Evolutionary conservation across 2,888 invertebrate genomes (phyloP).

Genomic region (Mythimna loreyi): DNA sequence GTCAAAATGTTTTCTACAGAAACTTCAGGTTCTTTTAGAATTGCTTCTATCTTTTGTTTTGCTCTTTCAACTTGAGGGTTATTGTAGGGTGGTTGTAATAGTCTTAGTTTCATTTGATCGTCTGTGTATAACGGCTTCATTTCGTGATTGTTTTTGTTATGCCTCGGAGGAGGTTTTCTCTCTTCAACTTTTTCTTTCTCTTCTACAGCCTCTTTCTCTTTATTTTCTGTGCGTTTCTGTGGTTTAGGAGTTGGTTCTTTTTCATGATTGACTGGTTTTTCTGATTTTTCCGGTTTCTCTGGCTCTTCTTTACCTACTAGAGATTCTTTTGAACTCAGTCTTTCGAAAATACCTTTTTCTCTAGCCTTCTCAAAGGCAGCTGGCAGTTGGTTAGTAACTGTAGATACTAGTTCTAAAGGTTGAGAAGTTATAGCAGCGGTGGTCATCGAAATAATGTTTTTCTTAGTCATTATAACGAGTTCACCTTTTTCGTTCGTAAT

Average conservation of each 20-base stretch:
- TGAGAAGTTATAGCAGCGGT: conserved; percentile 91
- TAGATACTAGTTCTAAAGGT: conserved; percentile 89
- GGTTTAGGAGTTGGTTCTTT: conserved; percentile 64
- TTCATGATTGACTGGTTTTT: conserved; percentile 39
- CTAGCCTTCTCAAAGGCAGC: conserved; percentile 87
- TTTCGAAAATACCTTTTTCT: conserved; percentile 87
- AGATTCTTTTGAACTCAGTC: conserved; percentile 87
- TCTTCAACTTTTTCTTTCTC: conserved; percentile 77
- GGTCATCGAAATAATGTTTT: conserved; percentile 90
- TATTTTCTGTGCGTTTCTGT: conserved; percentile 52
- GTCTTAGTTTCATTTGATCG: conserved; percentile 82
- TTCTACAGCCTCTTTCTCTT: conserved; percentile 63
- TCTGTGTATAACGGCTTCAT: conserved; percentile 76
- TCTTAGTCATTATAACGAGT: conserved; percentile 86
- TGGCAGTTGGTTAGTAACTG: conserved; percentile 89
- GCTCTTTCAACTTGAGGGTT: conserved; percentile 88
- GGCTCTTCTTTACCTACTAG: conserved; percentile 78
- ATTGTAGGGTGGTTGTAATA: conserved; percentile 85
- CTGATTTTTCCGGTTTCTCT: background rate
- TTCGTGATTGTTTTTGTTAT: conserved; percentile 63
- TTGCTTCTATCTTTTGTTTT: conserved; percentile 87
- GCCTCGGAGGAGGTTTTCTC: conserved; percentile 72
- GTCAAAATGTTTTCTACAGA: conserved; percentile 85
- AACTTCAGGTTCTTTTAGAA: conserved; percentile 87
- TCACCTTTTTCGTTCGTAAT: conserved; percentile 83